phyloP scores from a whole-genome alignment of 2,888 invertebrate genomes.

The Cantharis nigra region DNA sequence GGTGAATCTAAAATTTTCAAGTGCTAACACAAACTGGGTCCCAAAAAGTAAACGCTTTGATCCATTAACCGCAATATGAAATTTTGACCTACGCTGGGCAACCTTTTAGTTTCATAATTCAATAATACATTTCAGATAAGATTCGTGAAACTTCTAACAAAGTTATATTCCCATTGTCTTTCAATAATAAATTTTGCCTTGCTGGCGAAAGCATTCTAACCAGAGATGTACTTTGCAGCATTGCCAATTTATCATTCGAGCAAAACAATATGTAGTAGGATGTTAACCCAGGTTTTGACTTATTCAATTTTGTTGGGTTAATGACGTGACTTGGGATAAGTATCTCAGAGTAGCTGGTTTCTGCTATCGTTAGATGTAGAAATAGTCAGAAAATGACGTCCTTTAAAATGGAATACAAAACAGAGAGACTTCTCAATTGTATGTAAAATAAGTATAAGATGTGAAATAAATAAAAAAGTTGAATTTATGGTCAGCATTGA shows the following conservation, averaged over 20 bases:
- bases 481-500: conserved; percentile 47
- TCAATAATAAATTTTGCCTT: not conserved
- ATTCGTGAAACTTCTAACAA: too few species aligned
- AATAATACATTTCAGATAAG: not conserved
- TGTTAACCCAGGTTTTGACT: not conserved
- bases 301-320: too few species aligned
- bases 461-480: conserved; percentile 22
- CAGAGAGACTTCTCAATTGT: conserved; percentile 15
- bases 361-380: not conserved
- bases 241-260: not conserved
- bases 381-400: not conserved
- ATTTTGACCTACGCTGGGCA: not conserved
- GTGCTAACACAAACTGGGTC: not conserved
- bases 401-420: conserved; percentile 25
- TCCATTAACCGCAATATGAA: not conserved
- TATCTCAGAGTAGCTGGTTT: too few species aligned
- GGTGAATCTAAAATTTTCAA: not conserved
- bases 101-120: not conserved
- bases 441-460: conserved; percentile 14
- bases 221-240: not conserved
- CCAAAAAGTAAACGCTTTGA: not conserved
- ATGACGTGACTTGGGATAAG: too few species aligned
- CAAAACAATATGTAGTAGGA: not conserved
- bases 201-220: not conserved
- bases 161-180: not conserved